A percentile compares a stretch with the other conserved stretches of the same genome.
These are phyloP conservation scores for Gasterosteus aculeatus DNA, from an alignment of 2,113 vertebrate species.

Conservation along the genomic window DNA sequence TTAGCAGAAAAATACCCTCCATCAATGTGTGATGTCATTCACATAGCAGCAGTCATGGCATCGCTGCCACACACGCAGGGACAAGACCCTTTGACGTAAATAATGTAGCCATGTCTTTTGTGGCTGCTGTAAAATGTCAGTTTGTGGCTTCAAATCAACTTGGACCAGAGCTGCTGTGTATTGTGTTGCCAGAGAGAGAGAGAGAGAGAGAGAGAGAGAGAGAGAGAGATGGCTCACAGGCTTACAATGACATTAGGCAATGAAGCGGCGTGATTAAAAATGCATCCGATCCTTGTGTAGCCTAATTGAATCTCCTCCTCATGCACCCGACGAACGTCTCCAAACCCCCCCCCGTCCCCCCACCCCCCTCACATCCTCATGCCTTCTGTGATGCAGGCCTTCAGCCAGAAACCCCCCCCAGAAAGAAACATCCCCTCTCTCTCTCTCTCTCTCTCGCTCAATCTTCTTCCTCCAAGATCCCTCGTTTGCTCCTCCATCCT, in stretches of 20 bases:
- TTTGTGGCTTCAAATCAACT: constrained; percentile 39
- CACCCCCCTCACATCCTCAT: constrained; percentile 25
- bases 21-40: no score
- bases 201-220: no score
- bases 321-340: constrained; percentile 9
- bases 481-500: no score
- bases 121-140: constrained; percentile 39
- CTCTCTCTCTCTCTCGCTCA: not conserved
- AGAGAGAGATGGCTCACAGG: constrained; percentile 44
- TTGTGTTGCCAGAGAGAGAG: constrained; percentile 30
- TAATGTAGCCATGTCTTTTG: not conserved
- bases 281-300: constrained; percentile 70
- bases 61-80: no score
- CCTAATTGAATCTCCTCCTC: constrained; percentile 77
- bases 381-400: constrained; percentile 30
- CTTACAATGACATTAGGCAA: constrained; percentile 68
- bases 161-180: constrained; percentile 46
- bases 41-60: no score
- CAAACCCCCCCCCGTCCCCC: constrained; percentile 1
- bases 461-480: no score
- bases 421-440: not conserved
- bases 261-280: constrained; percentile 73
- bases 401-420: constrained; percentile 28
- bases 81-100: no score
- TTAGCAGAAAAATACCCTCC: no score